Percentiles rank a stretch among this genome's conserved stretches.
Evolutionary conservation across 2,797 vertebrate genomes (phyloP).

Genomic region (Falco columbarius): DNA sequence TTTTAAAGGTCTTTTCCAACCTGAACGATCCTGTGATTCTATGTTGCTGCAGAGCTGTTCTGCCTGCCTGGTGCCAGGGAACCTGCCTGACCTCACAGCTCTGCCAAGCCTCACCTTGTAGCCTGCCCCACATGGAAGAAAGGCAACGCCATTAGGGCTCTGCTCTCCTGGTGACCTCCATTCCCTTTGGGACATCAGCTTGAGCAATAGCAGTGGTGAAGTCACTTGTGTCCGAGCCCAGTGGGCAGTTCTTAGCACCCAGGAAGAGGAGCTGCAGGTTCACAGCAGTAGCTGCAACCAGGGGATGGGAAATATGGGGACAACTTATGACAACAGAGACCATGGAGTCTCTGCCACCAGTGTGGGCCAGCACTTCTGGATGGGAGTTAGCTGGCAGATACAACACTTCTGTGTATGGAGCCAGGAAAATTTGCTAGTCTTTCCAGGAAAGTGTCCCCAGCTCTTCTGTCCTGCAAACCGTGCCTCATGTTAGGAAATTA

Average conservation of each 20-base stretch:
- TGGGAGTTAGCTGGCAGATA: background rate
- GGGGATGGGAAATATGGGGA: background rate
- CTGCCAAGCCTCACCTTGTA: background rate
- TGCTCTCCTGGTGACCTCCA: background rate
- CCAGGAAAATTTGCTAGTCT: background rate
- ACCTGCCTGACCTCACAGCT: background rate
- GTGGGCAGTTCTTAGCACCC: background rate
- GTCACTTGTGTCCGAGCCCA: background rate
- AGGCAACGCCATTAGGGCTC: background rate
- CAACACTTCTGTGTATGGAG: background rate
- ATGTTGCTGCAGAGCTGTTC: background rate
- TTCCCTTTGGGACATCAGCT: background rate
- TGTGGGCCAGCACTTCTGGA: background rate
- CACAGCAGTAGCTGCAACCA: background rate
- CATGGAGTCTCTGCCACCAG: background rate
- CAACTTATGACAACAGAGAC: background rate
- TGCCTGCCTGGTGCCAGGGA: background rate
- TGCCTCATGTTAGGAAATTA: background rate
- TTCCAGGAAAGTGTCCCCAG: background rate
- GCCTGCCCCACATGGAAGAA: rapidly evolving
- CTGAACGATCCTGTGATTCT: too few relatives aligned
- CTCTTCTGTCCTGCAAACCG: background rate
- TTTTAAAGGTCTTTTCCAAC: too few relatives aligned
- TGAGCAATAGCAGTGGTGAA: background rate
- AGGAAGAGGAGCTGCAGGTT: background rate